Evolutionary conservation across 2,797 vertebrate species (phyloP).

Genomic region (Capromys pilorides): DNA sequence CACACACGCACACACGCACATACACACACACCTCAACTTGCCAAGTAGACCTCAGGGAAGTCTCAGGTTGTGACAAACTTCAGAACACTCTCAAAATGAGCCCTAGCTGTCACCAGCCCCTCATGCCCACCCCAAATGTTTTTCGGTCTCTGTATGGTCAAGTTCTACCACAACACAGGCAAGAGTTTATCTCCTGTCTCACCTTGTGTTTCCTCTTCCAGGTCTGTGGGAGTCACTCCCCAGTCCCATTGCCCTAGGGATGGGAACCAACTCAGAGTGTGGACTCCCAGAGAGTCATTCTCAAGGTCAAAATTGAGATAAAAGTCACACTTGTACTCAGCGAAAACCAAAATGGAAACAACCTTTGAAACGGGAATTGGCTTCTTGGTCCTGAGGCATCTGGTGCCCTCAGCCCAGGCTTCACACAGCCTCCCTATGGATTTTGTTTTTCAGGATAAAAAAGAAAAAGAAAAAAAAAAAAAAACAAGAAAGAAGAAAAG

Average conservation of each 20-base stretch:
- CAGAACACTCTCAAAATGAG: background rate
- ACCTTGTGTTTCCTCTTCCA: background rate
- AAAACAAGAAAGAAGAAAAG: background rate
- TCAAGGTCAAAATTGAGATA: constrained; percentile 59
- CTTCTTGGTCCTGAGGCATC: constrained; percentile 81
- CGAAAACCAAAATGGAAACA: constrained; percentile 63
- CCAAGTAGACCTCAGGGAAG: background rate
- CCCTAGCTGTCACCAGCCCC: no score
- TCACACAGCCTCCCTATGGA: constrained; percentile 71
- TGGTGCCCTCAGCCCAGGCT: constrained; percentile 80
- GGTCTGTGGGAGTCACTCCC: rapidly evolving
- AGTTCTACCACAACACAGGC: background rate
- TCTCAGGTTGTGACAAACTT: background rate
- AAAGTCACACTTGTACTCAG: constrained; percentile 17
- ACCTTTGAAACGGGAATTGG: constrained; percentile 70
- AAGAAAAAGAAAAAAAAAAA: background rate
- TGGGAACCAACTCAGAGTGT: background rate
- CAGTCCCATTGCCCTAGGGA: background rate
- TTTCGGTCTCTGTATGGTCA: background rate
- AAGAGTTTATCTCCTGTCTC: background rate
- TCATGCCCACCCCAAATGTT: no score
- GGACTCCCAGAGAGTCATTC: constrained; percentile 24
- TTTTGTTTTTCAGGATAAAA: constrained; percentile 74
- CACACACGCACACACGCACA: background rate
- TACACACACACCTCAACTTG: background rate